Conservation (phyloP, 1,140 invertebrate species). For the Neomicropteryx cornuta region DNA sequence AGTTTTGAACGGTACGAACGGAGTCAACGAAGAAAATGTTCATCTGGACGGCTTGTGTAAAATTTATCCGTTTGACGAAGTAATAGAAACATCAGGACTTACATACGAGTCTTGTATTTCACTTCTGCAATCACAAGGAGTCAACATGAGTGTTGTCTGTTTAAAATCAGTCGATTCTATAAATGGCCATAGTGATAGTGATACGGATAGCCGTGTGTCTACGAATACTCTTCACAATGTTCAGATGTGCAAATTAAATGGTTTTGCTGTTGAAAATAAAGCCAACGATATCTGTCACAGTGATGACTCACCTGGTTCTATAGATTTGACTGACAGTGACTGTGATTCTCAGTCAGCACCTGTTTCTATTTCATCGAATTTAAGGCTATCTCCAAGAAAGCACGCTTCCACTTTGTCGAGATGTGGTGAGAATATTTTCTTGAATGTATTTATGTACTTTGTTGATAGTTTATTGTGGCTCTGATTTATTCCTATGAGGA, state of each 20-base stretch:
- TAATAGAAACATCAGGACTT: not conserved
- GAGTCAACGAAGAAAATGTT: not conserved
- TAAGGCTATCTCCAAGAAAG: slow-evolving; percentile 13
- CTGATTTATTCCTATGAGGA: too few relatives aligned
- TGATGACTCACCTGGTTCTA: not conserved
- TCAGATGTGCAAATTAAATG: slow-evolving; percentile 3
- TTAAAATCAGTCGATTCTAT: not conserved
- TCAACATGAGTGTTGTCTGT: not conserved
- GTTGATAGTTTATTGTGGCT: too few relatives aligned
- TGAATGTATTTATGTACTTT: too few relatives aligned
- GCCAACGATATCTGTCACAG: not conserved
- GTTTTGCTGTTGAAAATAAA: not conserved
- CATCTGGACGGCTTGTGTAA: not conserved
- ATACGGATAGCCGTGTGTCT: not conserved
- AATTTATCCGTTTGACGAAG: not conserved
- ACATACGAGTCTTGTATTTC: too few relatives aligned
- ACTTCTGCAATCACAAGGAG: too few relatives aligned
- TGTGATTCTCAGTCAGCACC: too few relatives aligned
- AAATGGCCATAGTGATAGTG: not conserved
- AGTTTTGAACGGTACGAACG: not conserved
- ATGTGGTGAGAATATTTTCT: slow-evolving; percentile 14
- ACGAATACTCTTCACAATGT: slow-evolving; percentile 1
- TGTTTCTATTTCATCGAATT: slow-evolving; percentile 4
- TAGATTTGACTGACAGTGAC: not conserved
- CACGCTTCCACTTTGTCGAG: slow-evolving; percentile 14